Evolutionary conservation across 1,140 invertebrate species (phyloP).

Genomic region (Sinonovacula constricta): DNA sequence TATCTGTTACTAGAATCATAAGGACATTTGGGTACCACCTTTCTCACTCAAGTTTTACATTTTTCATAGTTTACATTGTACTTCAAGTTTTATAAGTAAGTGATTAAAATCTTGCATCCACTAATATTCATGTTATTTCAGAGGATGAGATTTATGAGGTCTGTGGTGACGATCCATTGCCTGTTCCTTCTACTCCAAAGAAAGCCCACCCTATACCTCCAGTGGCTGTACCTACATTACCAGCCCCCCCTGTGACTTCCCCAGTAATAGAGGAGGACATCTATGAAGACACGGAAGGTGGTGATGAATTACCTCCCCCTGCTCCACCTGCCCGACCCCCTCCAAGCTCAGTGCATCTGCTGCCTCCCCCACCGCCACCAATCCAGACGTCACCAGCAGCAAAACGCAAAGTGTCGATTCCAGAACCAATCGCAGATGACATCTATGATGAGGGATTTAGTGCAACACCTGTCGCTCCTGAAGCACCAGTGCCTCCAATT

Average conservation of each 20-base stretch:
- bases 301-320: slow-evolving; percentile 10
- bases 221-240: background rate
- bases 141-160: slow-evolving; percentile 57
- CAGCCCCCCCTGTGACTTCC: background rate
- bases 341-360: background rate
- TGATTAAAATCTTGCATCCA: too few species aligned
- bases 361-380: slow-evolving; percentile 10
- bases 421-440: background rate
- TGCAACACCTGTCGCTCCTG: background rate
- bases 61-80: too few species aligned
- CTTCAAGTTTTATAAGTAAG: too few species aligned
- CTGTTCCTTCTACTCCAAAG: too few species aligned
- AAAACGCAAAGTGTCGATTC: background rate
- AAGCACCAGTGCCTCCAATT: slow-evolving; percentile 3
- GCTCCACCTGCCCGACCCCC: slow-evolving; percentile 32
- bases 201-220: background rate
- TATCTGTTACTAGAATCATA: background rate
- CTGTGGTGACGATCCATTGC: slow-evolving; percentile 19
- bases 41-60: too few species aligned
- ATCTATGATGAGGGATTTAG: slow-evolving; percentile 48
- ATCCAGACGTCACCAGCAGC: background rate
- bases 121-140: background rate
- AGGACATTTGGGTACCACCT: background rate
- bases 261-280: background rate
- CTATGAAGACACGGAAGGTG: background rate